Evolutionary conservation across 2,888 invertebrate species (phyloP), one percentile per base, ranked within the genome.

Genomic region (Sturmia bella): DNA sequence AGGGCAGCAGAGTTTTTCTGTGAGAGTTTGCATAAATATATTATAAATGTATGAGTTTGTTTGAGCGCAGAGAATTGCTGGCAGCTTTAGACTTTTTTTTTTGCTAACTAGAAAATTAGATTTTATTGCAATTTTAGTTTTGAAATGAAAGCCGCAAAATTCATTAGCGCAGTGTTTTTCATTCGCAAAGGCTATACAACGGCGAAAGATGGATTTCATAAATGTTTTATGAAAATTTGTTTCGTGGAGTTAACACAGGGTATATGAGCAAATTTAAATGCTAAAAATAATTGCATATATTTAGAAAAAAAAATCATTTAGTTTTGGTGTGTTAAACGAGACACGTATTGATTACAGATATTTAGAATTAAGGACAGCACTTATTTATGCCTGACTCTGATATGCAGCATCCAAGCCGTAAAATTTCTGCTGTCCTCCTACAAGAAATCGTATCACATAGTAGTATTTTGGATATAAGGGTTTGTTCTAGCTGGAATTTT

Each of bases 101-200:
- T 56, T 72, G 68, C 78, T 82, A 75, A 82, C 78, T 78, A 69
- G 72, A 70, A 84, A 80, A 82, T 82, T 79, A 77, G 76, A 82
- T 82, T 79, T 80, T 70, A 79, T 82, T 82, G 80, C 83, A 79
- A 73, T 83, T 73, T 79, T 39, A 75, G 63, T 75, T 83, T 78
- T 64, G 59, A 70, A 83, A 80, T 63, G 74, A 83, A 84, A 84
- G 41, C 82, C 69, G 66, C 70, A 82, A 82, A 82, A 78, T 74
- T 82, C 78, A 78, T 82, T 82, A 82, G 82, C 74, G 77, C 64
- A 64, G 66, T 41, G 70, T 78, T 64, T 74, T 75, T 70, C 74
- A 78, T 78, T 41, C 24, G 50, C 37, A 74, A 74, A 11, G 56
- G 54, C 54, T 52, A 59, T 7, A 68, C 7, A 73, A 27, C 17